These are phyloP conservation scores for Melanostigma gelatinosum DNA, from an alignment of 2,113 vertebrate species.

Conservation along the genomic window DNA sequence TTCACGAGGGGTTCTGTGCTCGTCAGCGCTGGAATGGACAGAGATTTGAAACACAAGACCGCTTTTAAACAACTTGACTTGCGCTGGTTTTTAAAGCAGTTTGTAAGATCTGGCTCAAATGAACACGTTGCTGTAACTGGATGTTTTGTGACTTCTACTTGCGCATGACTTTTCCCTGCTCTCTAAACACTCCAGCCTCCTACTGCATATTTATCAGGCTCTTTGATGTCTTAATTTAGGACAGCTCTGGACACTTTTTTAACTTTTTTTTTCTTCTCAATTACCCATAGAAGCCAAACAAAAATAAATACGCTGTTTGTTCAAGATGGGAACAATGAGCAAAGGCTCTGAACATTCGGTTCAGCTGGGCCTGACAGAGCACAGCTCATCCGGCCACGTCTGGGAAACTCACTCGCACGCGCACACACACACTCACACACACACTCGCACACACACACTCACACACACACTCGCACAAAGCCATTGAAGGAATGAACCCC, in stretches of 20 bases:
- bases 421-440: conserved; percentile 37
- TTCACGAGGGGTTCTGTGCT: conserved; percentile 52
- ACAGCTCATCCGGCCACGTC: conserved; percentile 74
- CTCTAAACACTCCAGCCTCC: conserved; percentile 17
- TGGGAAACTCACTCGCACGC: conserved; percentile 72
- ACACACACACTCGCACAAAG: conserved; percentile 29
- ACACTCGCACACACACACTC: conserved; percentile 42
- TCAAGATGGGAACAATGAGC: conserved; percentile 82
- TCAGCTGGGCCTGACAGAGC: conserved; percentile 73
- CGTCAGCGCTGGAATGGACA: conserved; percentile 42
- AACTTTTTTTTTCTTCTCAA: conserved; percentile 47
- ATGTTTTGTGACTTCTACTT: conserved; percentile 1
- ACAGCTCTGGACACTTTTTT: conserved; percentile 62
- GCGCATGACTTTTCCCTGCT: background rate
- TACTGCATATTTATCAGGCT: conserved; percentile 63
- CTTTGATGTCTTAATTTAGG: conserved; percentile 81
- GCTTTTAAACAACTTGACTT: conserved; percentile 22
- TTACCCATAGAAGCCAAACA: conserved; percentile 74
- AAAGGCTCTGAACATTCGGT: conserved; percentile 71
- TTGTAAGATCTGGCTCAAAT: background rate
- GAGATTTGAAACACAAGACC: conserved; percentile 31
- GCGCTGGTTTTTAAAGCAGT: conserved; percentile 9
- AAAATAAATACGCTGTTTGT: conserved; percentile 79
- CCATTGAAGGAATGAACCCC: conserved; percentile 55
- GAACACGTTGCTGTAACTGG: background rate